Conservation (phyloP, 2,113 vertebrate genomes). For the Geococcyx californianus region DNA sequence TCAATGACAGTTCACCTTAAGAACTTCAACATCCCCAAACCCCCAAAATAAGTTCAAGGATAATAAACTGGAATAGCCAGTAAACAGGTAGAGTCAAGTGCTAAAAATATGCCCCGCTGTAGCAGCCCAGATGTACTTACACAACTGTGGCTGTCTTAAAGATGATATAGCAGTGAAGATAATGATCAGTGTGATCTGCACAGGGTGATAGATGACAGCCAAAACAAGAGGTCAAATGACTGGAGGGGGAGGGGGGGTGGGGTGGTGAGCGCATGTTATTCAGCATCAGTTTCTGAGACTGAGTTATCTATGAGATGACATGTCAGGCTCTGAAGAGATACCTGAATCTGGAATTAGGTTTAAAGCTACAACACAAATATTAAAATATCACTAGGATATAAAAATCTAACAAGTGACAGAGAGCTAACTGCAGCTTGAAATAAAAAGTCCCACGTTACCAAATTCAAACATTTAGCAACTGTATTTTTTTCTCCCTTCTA, state of each 20-base stretch:
- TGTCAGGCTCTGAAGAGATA: not conserved
- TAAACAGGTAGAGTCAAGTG: not conserved
- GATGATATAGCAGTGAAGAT: not conserved
- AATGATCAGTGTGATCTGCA: fast-evolving
- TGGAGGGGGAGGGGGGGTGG: fast-evolving
- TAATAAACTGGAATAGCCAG: not conserved
- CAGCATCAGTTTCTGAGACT: not conserved
- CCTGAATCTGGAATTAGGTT: not conserved
- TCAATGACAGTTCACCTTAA: not conserved
- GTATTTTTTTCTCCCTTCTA: not conserved
- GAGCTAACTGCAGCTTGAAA: not conserved
- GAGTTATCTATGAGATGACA: not conserved
- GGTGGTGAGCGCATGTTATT: not conserved
- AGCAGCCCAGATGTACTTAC: not conserved
- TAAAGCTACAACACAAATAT: not conserved
- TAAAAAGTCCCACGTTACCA: not conserved
- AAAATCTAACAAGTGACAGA: not conserved
- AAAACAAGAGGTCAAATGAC: not conserved
- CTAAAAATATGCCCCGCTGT: not conserved
- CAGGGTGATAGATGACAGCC: not conserved
- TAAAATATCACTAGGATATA: not conserved
- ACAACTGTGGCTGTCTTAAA: not conserved
- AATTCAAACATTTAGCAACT: not conserved
- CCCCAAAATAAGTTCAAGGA: not conserved
- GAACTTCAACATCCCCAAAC: not conserved